Conservation (phyloP, 2,797 vertebrate species). For the Cirrhinus molitorella region DNA sequence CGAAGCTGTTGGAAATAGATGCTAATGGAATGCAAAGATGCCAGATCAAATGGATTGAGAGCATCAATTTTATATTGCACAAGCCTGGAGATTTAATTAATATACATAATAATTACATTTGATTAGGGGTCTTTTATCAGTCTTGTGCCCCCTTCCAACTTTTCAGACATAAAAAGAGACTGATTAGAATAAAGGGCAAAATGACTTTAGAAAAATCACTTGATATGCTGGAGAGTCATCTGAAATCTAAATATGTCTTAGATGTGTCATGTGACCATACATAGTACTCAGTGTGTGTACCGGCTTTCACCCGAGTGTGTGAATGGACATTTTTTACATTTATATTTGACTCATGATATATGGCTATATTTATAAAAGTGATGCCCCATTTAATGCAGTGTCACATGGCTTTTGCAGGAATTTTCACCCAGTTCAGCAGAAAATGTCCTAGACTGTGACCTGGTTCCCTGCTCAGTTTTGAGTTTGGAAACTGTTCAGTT, state of each 20-base stretch:
- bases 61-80: slow-evolving; percentile 34
- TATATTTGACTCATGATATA: background rate
- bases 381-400: background rate
- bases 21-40: slow-evolving; percentile 20
- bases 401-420: background rate
- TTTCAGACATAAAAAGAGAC: background rate
- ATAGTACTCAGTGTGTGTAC: background rate
- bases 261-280: background rate
- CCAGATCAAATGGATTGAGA: slow-evolving; percentile 36
- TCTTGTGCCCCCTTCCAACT: background rate
- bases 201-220: background rate
- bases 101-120: slow-evolving; percentile 33
- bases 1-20: slow-evolving; percentile 19
- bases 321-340: background rate
- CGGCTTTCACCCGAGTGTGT: background rate
- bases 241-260: too few relatives aligned
- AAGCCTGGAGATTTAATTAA: slow-evolving; percentile 43
- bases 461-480: background rate
- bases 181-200: background rate
- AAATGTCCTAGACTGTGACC: background rate
- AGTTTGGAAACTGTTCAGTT: background rate
- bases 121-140: slow-evolving; percentile 28
- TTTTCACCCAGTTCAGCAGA: background rate
- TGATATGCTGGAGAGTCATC: background rate
- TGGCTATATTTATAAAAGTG: slow-evolving; percentile 6